Conservation (phyloP, 2,888 invertebrate species). For the Caenorhabditis plicata region DNA sequence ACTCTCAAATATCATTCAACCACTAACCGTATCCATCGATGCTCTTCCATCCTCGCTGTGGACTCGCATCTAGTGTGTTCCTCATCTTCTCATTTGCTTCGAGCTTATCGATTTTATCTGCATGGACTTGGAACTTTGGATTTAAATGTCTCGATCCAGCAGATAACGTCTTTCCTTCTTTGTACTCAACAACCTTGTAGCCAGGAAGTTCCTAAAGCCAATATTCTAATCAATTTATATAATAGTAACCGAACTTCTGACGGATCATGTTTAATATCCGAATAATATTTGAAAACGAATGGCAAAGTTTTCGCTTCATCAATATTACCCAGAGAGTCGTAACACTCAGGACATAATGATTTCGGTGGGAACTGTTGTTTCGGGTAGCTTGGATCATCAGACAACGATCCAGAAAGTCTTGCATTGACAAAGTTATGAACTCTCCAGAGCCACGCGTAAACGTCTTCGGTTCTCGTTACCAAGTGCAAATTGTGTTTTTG, state of each 20-base stretch:
- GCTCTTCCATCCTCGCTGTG: conserved; percentile 51
- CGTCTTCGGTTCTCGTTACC: conserved; percentile 71
- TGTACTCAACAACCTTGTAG: conserved; percentile 60
- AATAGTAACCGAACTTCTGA: conserved; percentile 43
- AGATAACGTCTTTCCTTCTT: conserved; percentile 56
- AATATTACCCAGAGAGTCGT: conserved; percentile 38
- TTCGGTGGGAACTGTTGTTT: conserved; percentile 72
- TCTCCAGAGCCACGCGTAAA: conserved; percentile 87
- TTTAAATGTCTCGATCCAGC: conserved; percentile 57
- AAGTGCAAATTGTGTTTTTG: conserved; percentile 50
- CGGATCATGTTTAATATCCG: conserved; percentile 55
- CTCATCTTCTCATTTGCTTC: conserved; percentile 54
- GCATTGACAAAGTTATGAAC: conserved; percentile 89
- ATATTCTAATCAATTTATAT: neutral
- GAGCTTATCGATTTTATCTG: conserved; percentile 55
- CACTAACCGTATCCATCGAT: conserved; percentile 52
- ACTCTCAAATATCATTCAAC: too few relatives aligned
- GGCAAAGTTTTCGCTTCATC: conserved; percentile 52
- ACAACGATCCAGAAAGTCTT: conserved; percentile 78
- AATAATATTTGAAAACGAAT: conserved; percentile 58
- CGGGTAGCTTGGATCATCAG: conserved; percentile 86
- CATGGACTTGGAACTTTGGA: conserved; percentile 58
- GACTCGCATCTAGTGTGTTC: conserved; percentile 44
- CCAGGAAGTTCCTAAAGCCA: conserved; percentile 50
- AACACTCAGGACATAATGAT: conserved; percentile 50